These are phyloP conservation scores for Paramormyrops kingsleyae DNA, from an alignment of 2,113 vertebrate species.

Conservation along the genomic window DNA sequence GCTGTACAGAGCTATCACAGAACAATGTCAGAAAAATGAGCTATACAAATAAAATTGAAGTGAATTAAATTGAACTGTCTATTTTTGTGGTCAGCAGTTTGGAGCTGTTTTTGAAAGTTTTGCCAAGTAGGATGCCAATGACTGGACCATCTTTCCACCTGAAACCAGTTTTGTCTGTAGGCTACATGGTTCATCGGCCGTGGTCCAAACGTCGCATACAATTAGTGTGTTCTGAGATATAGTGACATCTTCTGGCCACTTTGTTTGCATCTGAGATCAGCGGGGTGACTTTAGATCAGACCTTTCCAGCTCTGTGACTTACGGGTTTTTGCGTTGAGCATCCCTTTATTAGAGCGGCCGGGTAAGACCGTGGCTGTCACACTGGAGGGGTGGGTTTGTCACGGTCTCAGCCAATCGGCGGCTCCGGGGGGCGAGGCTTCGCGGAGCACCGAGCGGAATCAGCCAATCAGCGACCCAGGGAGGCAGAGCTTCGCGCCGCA, in stretches of 20 bases:
- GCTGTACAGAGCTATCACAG: neutral
- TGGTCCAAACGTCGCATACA: neutral
- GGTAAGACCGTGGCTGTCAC: neutral
- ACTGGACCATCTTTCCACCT: neutral
- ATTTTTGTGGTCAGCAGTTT: neutral
- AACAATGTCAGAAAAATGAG: neutral
- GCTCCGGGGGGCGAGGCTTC: conserved; percentile 36
- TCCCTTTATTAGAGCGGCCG: neutral
- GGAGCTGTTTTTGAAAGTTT: neutral
- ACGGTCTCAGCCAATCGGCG: conserved; percentile 34
- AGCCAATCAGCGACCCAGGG: conserved; percentile 37
- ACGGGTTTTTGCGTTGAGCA: neutral
- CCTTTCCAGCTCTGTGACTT: neutral
- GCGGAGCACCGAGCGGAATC: neutral
- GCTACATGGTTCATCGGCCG: neutral
- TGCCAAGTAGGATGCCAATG: neutral
- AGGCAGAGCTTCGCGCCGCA: conserved; percentile 32
- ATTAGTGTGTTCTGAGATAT: neutral
- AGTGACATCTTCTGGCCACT: neutral
- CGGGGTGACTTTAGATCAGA: neutral
- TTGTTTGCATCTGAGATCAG: neutral
- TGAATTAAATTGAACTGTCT: neutral
- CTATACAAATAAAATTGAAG: neutral
- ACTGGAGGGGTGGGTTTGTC: neutral
- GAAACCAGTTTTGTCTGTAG: neutral